Conservation (phyloP, 2,113 vertebrate genomes). For the Zingel zingel region DNA sequence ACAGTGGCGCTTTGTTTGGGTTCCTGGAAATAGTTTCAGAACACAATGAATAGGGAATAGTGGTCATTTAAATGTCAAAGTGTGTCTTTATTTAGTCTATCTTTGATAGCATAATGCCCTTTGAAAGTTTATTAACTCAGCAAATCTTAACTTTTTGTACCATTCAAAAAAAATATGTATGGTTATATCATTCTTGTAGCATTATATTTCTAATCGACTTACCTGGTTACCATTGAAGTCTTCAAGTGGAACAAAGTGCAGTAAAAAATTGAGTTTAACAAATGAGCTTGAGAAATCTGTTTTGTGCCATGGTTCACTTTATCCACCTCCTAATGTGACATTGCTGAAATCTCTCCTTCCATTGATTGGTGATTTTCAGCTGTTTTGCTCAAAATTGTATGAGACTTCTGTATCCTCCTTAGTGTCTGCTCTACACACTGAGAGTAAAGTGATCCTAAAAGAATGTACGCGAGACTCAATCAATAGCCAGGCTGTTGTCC, state of each 20-base stretch:
- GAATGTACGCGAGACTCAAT: constrained; percentile 23
- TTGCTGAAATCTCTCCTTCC: constrained; percentile 6
- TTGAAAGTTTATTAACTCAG: not conserved
- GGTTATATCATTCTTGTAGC: not conserved
- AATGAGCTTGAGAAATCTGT: constrained; percentile 1
- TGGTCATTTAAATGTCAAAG: not conserved
- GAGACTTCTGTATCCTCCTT: not conserved
- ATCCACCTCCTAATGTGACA: constrained; percentile 22
- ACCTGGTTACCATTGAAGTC: not conserved
- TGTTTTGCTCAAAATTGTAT: constrained; percentile 13
- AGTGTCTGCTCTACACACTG: constrained; percentile 15
- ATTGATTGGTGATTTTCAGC: constrained; percentile 30
- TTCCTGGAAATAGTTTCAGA: constrained; percentile 11
- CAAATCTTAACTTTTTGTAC: not conserved
- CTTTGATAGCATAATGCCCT: not conserved
- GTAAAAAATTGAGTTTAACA: constrained; percentile 5
- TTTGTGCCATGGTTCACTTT: constrained; percentile 5
- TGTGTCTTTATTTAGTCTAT: not conserved
- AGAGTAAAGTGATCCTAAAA: constrained; percentile 8
- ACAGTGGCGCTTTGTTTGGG: constrained; percentile 20
- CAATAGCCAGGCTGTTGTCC: not conserved
- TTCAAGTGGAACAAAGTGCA: not conserved
- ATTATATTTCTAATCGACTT: not conserved
- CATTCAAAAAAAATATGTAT: not conserved
- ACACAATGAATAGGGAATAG: not conserved